These are phyloP conservation scores for Lytechinus variegatus DNA, from an alignment of 35 echinoderm and acorn worm species.

Conservation along the genomic window DNA sequence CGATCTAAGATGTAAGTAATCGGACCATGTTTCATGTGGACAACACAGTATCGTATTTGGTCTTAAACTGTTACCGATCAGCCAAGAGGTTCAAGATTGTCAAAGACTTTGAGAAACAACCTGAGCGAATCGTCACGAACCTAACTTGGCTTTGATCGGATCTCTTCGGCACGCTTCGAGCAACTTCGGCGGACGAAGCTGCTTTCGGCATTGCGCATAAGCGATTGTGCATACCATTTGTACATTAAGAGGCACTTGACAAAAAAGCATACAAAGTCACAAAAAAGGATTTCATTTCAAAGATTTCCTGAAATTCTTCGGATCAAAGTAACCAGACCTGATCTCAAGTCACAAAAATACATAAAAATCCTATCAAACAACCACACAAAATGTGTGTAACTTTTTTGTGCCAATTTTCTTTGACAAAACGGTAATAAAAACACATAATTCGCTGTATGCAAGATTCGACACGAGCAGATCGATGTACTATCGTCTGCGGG, in stretches of 20 bases:
- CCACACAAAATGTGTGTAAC: slow-evolving; percentile 16
- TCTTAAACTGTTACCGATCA: background rate
- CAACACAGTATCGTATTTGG: background rate
- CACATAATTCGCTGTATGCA: slow-evolving; percentile 16
- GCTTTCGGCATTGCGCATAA: slow-evolving; percentile 9
- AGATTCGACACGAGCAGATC: background rate
- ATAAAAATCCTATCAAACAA: slow-evolving; percentile 34
- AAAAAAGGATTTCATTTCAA: background rate
- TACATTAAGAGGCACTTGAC: slow-evolving; percentile 28
- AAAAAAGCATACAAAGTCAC: slow-evolving; percentile 19
- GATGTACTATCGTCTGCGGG: background rate
- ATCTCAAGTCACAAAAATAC: slow-evolving; percentile 32
- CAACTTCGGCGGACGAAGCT: background rate
- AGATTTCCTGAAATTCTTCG: slow-evolving; percentile 11
- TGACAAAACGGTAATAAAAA: background rate
- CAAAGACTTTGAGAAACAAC: background rate
- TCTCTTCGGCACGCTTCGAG: slow-evolving; percentile 2
- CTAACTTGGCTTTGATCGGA: background rate
- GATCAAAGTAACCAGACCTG: slow-evolving; percentile 28
- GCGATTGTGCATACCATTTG: slow-evolving; percentile 9
- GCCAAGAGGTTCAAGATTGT: background rate
- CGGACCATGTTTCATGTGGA: background rate
- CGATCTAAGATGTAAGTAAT: background rate
- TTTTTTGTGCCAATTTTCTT: slow-evolving; percentile 40
- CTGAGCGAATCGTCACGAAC: background rate